These are phyloP conservation scores for Brachionus calyciflorus DNA, from an alignment of 1,140 invertebrate species.

Conservation along the genomic window DNA sequence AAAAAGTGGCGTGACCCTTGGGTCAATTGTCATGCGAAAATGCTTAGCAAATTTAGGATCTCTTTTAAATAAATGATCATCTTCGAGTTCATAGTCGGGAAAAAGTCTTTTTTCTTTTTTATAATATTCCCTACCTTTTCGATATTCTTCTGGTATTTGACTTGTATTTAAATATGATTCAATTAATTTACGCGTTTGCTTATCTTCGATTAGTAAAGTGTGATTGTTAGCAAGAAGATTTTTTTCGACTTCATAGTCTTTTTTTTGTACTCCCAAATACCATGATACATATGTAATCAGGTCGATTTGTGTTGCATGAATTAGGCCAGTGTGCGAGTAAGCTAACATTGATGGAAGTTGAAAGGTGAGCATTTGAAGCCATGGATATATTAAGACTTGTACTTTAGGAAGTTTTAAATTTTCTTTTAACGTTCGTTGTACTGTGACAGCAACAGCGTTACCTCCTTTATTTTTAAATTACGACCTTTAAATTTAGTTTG, in stretches of 20 bases:
- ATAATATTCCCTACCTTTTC: not conserved
- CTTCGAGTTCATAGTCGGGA: conserved; percentile 16
- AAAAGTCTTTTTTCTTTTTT: not conserved
- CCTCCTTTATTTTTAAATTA: conserved; percentile 1
- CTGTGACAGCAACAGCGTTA: conserved; percentile 24
- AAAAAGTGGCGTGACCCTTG: conserved; percentile 19
- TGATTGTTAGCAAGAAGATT: conserved; percentile 26
- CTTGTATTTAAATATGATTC: conserved; percentile 18
- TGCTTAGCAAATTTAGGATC: not conserved
- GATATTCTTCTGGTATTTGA: conserved; percentile 24
- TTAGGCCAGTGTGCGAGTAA: not conserved
- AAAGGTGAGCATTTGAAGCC: conserved; percentile 46
- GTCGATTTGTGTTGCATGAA: conserved; percentile 28
- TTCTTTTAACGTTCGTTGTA: conserved; percentile 9
- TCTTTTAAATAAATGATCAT: not conserved
- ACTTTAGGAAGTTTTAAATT: conserved; percentile 1
- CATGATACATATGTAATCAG: conserved; percentile 7
- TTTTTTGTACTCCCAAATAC: conserved; percentile 20
- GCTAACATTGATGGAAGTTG: conserved; percentile 1
- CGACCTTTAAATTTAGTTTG: no score
- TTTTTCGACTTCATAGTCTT: conserved; percentile 3
- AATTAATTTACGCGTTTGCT: not conserved
- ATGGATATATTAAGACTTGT: conserved; percentile 40
- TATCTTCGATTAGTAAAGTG: not conserved
- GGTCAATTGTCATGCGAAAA: conserved; percentile 3